A percentile compares a stretch with the other conserved stretches of the same genome.
phyloP scores from a whole-genome alignment of 2,113 vertebrate species.

The Stomatorhinus ivindoensis region DNA sequence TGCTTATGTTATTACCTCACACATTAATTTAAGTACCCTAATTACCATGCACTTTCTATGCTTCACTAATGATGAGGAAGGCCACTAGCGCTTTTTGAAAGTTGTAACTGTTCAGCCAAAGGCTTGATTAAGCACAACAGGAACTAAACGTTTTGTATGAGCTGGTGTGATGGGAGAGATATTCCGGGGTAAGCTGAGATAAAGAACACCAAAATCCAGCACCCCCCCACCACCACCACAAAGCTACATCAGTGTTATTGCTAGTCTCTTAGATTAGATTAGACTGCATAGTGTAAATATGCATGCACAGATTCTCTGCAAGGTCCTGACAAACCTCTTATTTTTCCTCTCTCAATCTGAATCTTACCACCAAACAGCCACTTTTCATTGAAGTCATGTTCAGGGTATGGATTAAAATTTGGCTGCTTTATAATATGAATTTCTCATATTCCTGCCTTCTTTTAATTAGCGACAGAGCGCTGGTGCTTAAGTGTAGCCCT shows the following conservation, averaged over 20 bases:
- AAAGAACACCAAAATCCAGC: not conserved
- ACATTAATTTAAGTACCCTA: not conserved
- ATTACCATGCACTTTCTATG: not conserved
- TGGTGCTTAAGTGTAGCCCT: not conserved
- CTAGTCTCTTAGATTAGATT: not conserved
- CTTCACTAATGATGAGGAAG: not conserved
- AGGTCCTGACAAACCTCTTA: slow-evolving; percentile 28
- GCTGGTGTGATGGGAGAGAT: not conserved
- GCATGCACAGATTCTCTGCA: not conserved
- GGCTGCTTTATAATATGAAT: not conserved
- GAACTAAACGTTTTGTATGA: not conserved
- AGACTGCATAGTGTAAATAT: not conserved
- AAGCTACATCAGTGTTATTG: not conserved
- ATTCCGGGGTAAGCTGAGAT: not conserved
- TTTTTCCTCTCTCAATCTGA: slow-evolving; percentile 32
- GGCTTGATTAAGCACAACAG: not conserved
- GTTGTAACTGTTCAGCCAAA: not conserved
- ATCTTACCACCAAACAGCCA: slow-evolving; percentile 38
- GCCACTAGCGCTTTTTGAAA: not conserved
- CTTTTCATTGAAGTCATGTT: slow-evolving; percentile 27
- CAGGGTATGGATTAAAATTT: not conserved
- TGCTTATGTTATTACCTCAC: not conserved
- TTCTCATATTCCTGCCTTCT: not conserved
- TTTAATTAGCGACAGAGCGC: not conserved
- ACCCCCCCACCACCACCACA: not conserved